These are phyloP conservation scores for Daphoenositta chrysoptera DNA, from an alignment of 2,113 vertebrate species.

Conservation along the genomic window DNA sequence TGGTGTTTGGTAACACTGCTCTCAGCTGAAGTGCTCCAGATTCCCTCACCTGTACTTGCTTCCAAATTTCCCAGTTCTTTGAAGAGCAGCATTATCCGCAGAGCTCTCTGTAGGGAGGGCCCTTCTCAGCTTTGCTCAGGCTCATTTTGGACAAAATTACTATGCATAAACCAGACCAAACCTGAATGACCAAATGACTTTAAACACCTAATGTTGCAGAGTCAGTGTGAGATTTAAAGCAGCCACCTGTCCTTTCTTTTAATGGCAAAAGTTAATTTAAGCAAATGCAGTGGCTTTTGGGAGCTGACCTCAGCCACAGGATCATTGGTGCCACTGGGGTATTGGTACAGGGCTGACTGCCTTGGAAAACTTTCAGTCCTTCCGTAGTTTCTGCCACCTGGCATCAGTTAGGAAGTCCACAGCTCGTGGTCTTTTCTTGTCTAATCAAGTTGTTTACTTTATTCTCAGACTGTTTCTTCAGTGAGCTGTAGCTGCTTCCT, in stretches of 20 bases:
- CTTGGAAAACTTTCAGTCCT: neutral
- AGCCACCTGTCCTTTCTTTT: neutral
- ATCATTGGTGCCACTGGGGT: neutral
- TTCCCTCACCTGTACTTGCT: neutral
- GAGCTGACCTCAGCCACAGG: neutral
- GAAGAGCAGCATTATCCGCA: neutral
- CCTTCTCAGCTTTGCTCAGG: neutral
- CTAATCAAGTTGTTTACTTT: neutral
- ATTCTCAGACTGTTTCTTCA: neutral
- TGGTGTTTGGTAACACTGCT: neutral
- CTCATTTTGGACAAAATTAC: neutral
- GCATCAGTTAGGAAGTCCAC: neutral
- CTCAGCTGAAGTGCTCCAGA: neutral
- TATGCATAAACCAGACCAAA: neutral
- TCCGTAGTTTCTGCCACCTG: neutral
- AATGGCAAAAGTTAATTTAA: neutral
- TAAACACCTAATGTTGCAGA: accelerated
- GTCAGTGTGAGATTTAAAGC: neutral
- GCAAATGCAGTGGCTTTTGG: neutral
- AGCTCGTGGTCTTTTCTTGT: neutral
- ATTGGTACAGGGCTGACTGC: neutral
- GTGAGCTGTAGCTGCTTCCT: neutral
- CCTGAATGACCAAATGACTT: neutral
- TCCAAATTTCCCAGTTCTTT: neutral
- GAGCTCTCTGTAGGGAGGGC: neutral